Evolutionary conservation across 1,140 invertebrate species (phyloP).

Genomic region (Triops longicaudatus): DNA sequence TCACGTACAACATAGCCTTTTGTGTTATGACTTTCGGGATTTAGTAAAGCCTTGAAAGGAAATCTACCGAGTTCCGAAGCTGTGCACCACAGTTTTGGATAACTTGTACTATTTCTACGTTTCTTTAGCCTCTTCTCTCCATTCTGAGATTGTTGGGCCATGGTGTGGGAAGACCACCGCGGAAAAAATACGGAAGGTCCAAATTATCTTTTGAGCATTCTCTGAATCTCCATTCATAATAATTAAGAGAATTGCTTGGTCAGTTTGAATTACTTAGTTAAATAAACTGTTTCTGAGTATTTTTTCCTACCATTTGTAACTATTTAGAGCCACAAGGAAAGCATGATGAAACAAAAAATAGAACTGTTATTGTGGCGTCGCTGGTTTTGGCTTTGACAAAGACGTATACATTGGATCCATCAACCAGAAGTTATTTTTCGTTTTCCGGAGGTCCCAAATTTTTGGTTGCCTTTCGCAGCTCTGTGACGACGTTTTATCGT

Average conservation of each 20-base stretch:
- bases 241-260: not conserved
- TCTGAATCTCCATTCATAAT: not conserved
- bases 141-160: not conserved
- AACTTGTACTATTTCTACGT: not conserved
- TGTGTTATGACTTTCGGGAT: not conserved
- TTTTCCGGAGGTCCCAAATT: not conserved
- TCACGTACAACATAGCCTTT: not conserved
- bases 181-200: not conserved
- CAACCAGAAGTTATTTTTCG: not conserved
- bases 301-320: not conserved
- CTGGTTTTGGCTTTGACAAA: not conserved
- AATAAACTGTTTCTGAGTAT: not conserved
- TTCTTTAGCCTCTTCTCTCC: not conserved
- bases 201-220: not conserved
- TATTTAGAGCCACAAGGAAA: not conserved
- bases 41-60: not conserved
- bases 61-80: not conserved
- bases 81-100: not conserved
- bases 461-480: not conserved
- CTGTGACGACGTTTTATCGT: slow-evolving; percentile 7
- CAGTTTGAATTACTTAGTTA: not conserved
- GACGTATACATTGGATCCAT: not conserved
- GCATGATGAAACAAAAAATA: not conserved
- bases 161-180: not conserved
- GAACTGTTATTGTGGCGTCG: not conserved